Base-by-base conservation (phyloP, 92 coral and sea anemone species). In the Nematostella vectensis region DNA sequence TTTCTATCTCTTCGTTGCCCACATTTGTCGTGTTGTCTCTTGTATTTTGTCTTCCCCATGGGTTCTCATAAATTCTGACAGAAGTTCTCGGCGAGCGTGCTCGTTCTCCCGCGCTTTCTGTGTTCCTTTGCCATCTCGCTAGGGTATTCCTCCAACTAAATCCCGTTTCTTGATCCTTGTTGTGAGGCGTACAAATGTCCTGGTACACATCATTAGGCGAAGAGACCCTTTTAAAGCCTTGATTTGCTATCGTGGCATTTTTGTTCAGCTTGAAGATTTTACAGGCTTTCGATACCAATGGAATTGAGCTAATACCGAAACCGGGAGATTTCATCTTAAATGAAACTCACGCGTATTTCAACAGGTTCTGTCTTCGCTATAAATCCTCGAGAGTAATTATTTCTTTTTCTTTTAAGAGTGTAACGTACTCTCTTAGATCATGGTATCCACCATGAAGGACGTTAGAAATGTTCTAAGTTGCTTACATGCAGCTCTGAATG, bases 241-340 rank as follows among this genome's bases (percentile, higher is more conserved):
- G 37, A 43, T 58, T 33, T 37, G 57, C 22, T 48, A 45, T 48
- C 27, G 55, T 75, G 49, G 55, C 71, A 40, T 79, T 67, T 30
- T 55, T 45, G 45, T 61, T 73, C 66, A 68, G 57, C 44, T 67
- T 67, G 13, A 79, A 62, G 60, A 67, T 63, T 48, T 67, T 67
- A 39, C 72, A 62, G n/a, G 87, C 87, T 44, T 75, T 75, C 21
- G 80, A 61, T 39, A 79, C 56, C 50, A 79, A 61, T 10, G 82
- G 55, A 48, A 42, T 16, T 13, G 87, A 69, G 28, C 51, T 73
- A 22, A 66, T 42, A 55, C 39, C 71, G 20, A 65, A 58, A 18
- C 30, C 53, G 13, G 72, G 72, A 28, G 72, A 51, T 33, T 55
- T 66, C 72, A 66, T 66, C 18, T 37, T 18, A n/a, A n/a, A n/a